Evolutionary conservation across 2,888 invertebrate genomes (phyloP).

Genomic region (Iselma pallidipennis): DNA sequence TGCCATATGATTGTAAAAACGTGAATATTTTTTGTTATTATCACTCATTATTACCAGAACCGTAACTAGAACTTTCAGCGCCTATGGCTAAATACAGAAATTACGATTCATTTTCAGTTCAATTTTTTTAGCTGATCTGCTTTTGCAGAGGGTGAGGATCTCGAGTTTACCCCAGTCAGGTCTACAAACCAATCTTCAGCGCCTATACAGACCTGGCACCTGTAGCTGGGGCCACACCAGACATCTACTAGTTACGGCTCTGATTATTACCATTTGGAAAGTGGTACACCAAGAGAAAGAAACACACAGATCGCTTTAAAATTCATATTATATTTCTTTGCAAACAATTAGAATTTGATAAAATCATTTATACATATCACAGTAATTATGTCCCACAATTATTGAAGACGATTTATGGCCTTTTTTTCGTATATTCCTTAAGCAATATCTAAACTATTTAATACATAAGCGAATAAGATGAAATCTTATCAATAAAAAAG

Average conservation of each 20-base stretch:
- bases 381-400: conserved; percentile 39
- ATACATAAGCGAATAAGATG: conserved; percentile 10
- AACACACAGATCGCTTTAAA: conserved; percentile 1
- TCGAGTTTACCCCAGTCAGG: no score
- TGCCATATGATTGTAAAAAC: neutral
- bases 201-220: no score
- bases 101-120: no score
- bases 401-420: conserved; percentile 40
- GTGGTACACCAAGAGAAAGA: neutral
- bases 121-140: no score
- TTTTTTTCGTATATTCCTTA: conserved; percentile 30
- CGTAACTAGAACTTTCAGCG: no score
- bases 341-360: conserved; percentile 26
- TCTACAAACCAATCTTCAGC: no score
- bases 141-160: no score
- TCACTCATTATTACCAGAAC: neutral
- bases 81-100: no score
- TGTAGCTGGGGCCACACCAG: no score
- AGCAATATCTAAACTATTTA: conserved; percentile 30
- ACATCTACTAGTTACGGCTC: no score
- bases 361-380: conserved; percentile 47
- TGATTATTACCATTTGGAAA: no score
- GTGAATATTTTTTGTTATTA: neutral
- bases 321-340: conserved; percentile 23
- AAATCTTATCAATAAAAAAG: conserved; percentile 12